Evolutionary conservation across 2,888 invertebrate species (phyloP), one percentile per base, ranked within the genome.

Genomic region (Amblyjoppa fuscipennis): DNA sequence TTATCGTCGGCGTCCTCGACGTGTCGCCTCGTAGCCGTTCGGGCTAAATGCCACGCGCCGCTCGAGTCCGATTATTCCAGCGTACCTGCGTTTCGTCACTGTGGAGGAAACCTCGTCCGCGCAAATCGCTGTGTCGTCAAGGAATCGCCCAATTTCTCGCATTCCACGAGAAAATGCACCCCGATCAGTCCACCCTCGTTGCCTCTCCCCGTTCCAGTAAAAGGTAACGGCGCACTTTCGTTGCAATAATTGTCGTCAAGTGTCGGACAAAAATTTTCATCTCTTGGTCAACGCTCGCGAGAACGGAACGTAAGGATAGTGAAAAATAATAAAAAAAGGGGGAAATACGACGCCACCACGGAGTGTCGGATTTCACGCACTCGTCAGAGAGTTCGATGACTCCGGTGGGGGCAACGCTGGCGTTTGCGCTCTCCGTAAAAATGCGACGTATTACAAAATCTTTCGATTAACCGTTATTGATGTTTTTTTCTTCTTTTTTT

Each of bases 351-450:
- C 79, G 80, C 73, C 49, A 69, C 45, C 59, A 66, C 78, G 38
- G 78, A 68, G 78, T 84, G 69, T 84, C 74, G n/a, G 45, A 74
- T 78, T 81, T 78, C 81, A 34, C 59, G 69, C 45, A 53, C 68
- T 73, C 77, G 73, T 49, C 56, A 45, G n/a, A 66, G 81, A 84
- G 88, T 87, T 87, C 86, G 84, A 83, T 76, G 66, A 84, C 81
- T 74, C 74, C 86, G 76, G 77, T 5, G 82, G 59, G 69, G 75
- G 77, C 74, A 78, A 45, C 69, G 59, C 64, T 38, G 61, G 51
- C 69, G 56, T 59, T 53, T 41, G 45, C 69, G 16, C 34, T 16
- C 34, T 64, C 6, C 13, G 11, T 51, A 45, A 69, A 73, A 77
- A 81, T 64, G 73, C 45, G n/a, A 74, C 59, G 11, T 34, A 28